Conservation (phyloP, 2,797 vertebrate genomes). For the Scomberomorus guttatus region DNA sequence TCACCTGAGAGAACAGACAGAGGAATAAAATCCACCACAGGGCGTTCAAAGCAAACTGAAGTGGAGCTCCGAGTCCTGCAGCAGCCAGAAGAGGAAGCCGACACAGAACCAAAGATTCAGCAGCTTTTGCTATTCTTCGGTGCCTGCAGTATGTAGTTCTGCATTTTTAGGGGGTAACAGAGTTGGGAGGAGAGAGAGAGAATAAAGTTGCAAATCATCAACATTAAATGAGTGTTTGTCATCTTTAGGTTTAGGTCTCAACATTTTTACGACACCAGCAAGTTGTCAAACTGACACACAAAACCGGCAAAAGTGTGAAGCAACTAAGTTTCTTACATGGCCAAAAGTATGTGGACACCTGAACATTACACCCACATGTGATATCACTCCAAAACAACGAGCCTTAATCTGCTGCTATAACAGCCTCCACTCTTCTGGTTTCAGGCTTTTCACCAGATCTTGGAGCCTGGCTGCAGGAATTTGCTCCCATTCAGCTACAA, state of each 20-base stretch:
- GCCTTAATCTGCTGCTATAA: no score
- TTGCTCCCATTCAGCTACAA: neutral
- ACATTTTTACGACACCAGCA: no score
- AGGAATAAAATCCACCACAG: neutral
- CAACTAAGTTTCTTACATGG: neutral
- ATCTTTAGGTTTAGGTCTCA: neutral
- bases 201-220: neutral
- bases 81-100: slow-evolving; percentile 28
- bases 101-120: slow-evolving; percentile 43
- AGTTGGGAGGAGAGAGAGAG: neutral
- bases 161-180: slow-evolving; percentile 26
- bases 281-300: neutral
- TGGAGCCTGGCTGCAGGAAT: neutral
- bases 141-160: slow-evolving; percentile 29
- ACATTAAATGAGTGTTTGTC: neutral
- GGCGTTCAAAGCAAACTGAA: slow-evolving; percentile 19
- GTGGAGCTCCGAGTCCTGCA: slow-evolving; percentile 23
- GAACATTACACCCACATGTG: no score
- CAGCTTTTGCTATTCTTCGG: slow-evolving; percentile 28
- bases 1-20: slow-evolving; percentile 37
- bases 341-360: neutral
- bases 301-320: neutral
- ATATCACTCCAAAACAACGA: no score
- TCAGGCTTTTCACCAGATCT: neutral
- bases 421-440: neutral